Conservation (phyloP, 2,113 vertebrate genomes). For the Microtus oregoni region DNA sequence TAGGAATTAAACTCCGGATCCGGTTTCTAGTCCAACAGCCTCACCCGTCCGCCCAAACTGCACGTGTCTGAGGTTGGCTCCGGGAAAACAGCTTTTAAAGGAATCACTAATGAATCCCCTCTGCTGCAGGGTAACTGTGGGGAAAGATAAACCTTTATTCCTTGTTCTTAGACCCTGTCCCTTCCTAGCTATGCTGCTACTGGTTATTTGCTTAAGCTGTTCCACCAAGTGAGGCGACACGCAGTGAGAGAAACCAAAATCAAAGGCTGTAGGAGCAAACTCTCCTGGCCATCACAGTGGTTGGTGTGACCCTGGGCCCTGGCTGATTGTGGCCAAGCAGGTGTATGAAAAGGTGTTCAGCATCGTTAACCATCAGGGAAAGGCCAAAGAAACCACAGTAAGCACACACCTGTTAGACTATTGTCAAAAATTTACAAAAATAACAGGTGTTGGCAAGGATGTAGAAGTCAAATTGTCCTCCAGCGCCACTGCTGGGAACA, state of each 20-base stretch:
- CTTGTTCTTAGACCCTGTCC: neutral
- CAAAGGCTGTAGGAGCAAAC: neutral
- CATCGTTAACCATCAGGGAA: neutral
- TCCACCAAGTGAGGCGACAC: neutral
- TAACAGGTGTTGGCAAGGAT: neutral
- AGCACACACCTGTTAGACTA: neutral
- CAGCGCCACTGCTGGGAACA: neutral
- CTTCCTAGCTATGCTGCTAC: neutral
- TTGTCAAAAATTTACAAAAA: neutral
- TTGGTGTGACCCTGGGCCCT: neutral
- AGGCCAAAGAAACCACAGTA: neutral
- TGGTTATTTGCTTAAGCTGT: neutral
- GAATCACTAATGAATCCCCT: constrained; percentile 29
- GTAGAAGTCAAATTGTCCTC: neutral
- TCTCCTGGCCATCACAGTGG: neutral
- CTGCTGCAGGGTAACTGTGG: constrained; percentile 23
- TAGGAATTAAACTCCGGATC: neutral
- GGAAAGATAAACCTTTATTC: neutral
- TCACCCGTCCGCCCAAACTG: neutral
- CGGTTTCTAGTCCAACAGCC: neutral
- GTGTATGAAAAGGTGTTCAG: neutral
- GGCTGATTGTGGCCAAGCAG: neutral
- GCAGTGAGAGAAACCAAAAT: neutral
- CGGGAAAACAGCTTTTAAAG: constrained; percentile 46
- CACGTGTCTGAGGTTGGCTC: neutral